phyloP scores from a whole-genome alignment of 2,888 invertebrate genomes.

The Idaea dimidiata region DNA sequence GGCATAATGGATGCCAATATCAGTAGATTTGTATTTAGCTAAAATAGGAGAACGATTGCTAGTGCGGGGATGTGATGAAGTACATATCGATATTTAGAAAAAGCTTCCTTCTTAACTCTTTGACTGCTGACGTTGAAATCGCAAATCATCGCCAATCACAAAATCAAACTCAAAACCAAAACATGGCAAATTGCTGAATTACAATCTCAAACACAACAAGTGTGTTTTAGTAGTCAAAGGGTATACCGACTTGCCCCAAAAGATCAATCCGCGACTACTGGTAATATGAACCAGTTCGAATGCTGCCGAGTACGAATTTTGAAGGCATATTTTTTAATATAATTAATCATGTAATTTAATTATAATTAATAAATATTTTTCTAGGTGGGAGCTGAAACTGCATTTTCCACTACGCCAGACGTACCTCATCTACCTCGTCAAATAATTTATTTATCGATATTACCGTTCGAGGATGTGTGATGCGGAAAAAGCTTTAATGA shows the following conservation, averaged over 20 bases:
- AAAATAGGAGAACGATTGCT: constrained; percentile 21
- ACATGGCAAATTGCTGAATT: no score
- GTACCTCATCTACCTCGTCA: not conserved
- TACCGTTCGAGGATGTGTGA: constrained; percentile 17
- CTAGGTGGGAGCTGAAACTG: not conserved
- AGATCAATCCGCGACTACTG: no score
- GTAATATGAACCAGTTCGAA: no score
- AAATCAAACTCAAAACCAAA: no score
- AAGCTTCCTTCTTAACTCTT: not conserved
- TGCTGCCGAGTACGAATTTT: no score
- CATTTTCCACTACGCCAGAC: not conserved
- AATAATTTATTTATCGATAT: constrained; percentile 8
- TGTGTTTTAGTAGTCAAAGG: no score
- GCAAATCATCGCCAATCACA: no score
- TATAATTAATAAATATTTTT: not conserved
- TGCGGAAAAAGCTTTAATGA: not conserved
- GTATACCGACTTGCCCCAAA: no score
- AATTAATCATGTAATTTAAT: no score
- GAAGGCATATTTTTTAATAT: no score
- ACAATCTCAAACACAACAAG: no score
- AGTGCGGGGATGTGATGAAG: constrained; percentile 16
- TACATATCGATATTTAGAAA: not conserved
- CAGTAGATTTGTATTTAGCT: constrained; percentile 18
- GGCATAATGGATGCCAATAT: constrained; percentile 34
- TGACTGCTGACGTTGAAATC: no score